Percentiles rank a stretch among this genome's conserved stretches.
phyloP scores from a whole-genome alignment of 2,113 vertebrate genomes.

The Riparia riparia region DNA sequence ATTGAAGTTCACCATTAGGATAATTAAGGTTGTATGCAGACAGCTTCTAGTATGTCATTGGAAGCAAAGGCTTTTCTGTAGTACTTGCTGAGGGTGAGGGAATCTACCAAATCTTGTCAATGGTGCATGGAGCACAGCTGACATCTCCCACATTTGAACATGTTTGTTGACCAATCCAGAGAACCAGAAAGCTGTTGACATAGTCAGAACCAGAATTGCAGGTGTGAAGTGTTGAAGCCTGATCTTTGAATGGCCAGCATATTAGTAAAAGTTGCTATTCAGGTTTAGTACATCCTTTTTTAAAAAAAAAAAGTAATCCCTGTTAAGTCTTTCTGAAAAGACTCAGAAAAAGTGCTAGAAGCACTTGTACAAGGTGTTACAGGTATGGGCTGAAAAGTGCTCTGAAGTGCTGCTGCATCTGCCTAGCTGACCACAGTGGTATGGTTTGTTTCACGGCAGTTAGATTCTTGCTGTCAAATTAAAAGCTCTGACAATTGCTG shows the following conservation, averaged over 20 bases:
- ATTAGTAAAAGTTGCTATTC: not conserved
- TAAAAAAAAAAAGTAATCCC: not conserved
- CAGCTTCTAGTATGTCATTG: not conserved
- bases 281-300: not conserved
- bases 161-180: not conserved
- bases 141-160: rapidly evolving
- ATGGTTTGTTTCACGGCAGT: not conserved
- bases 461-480: not conserved
- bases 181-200: not conserved
- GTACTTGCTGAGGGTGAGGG: not conserved
- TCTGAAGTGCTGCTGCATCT: not conserved
- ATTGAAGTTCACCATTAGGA: not conserved
- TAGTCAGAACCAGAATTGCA: not conserved
- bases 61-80: not conserved
- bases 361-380: not conserved
- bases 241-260: not conserved
- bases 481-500: not conserved
- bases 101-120: rapidly evolving
- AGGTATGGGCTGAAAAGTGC: not conserved
- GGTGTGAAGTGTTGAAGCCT: not conserved
- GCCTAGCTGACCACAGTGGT: not conserved
- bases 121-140: not conserved
- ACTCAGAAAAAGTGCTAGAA: not conserved
- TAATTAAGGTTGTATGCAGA: not conserved
- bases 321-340: not conserved